Percentiles rank a stretch among this genome's conserved stretches.
phyloP scores from a whole-genome alignment of 2,888 invertebrate genomes.

The Erynnis tages region DNA sequence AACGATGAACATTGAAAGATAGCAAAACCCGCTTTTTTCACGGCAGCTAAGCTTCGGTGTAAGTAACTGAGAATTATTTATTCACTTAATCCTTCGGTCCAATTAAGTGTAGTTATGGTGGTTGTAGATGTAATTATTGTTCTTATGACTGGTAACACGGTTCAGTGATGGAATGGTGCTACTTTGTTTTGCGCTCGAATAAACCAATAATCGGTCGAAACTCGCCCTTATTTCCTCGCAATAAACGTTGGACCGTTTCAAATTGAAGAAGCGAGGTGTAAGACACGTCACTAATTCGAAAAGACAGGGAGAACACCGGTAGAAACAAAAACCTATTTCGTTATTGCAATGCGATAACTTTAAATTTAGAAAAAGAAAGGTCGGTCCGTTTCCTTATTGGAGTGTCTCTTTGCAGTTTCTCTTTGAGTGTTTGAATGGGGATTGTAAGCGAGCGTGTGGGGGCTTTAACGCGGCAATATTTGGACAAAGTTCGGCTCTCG shows the following conservation, averaged over 20 bases:
- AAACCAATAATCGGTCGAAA: slow-evolving; percentile 2
- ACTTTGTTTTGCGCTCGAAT: slow-evolving; percentile 25
- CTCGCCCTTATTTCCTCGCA: slow-evolving; percentile 12
- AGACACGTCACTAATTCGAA: slow-evolving; percentile 36
- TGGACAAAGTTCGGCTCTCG: slow-evolving; percentile 65
- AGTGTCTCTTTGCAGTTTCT: not conserved
- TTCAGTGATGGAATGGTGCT: slow-evolving; percentile 48
- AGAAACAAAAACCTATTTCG: slow-evolving; percentile 29
- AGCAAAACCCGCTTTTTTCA: slow-evolving; percentile 47
- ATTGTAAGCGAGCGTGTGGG: slow-evolving; percentile 16
- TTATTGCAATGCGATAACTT: slow-evolving; percentile 23
- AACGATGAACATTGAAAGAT: slow-evolving; percentile 38
- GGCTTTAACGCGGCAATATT: slow-evolving; percentile 50
- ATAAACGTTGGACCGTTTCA: slow-evolving; percentile 9
- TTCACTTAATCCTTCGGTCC: slow-evolving; percentile 63
- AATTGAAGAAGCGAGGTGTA: slow-evolving; percentile 7
- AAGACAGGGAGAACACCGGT: slow-evolving; percentile 35
- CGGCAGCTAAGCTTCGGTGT: slow-evolving; percentile 48
- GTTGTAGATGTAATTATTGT: slow-evolving; percentile 59
- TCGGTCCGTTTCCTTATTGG: slow-evolving; percentile 2
- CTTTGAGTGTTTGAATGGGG: not conserved
- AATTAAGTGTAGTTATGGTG: slow-evolving; percentile 66
- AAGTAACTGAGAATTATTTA: slow-evolving; percentile 57
- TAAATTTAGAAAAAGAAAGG: slow-evolving; percentile 10
- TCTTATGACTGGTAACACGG: slow-evolving; percentile 58